Conservation (phyloP, 2,888 invertebrate genomes). For the Heliconius aoede region DNA sequence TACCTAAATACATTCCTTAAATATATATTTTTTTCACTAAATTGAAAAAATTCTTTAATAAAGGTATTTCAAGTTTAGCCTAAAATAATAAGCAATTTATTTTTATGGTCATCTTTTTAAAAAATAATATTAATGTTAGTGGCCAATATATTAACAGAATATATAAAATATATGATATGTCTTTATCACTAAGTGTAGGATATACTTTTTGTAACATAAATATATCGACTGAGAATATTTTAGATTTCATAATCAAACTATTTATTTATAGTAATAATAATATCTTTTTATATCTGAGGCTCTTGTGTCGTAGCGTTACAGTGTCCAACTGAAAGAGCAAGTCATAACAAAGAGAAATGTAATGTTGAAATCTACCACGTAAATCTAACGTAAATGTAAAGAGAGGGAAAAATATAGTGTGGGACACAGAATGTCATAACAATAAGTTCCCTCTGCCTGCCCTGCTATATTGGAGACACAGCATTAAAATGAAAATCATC, state of each 20-base stretch:
- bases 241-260: conserved; percentile 36
- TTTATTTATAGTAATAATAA: conserved; percentile 16
- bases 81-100: conserved; percentile 18
- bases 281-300: background rate
- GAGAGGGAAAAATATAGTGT: no score
- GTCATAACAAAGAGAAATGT: no score
- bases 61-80: background rate
- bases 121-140: conserved; percentile 41
- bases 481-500: background rate
- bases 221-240: conserved; percentile 64
- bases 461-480: background rate
- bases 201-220: conserved; percentile 57
- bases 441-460: no score
- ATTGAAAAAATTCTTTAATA: no score
- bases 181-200: conserved; percentile 17
- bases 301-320: background rate
- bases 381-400: no score
- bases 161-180: conserved; percentile 33
- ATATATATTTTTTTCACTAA: no score
- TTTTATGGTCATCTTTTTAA: conserved; percentile 29
- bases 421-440: no score
- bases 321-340: no score
- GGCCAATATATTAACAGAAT: conserved; percentile 35
- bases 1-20: no score
- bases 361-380: no score